These are phyloP conservation scores for Himalopsyche kuldschensis DNA, from an alignment of 2,888 invertebrate species.

Conservation along the genomic window DNA sequence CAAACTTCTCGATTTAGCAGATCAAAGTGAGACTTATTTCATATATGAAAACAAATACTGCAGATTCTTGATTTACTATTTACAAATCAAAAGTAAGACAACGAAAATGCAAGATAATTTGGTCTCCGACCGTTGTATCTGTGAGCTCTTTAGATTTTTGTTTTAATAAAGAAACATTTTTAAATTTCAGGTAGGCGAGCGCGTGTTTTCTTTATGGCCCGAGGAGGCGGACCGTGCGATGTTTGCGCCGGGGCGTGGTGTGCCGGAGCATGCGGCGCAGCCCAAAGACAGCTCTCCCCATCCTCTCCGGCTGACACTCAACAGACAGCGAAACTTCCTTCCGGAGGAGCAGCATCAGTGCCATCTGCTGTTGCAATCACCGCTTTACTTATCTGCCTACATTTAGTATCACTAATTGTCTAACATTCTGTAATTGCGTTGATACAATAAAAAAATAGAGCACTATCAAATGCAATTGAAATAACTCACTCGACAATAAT, in stretches of 20 bases:
- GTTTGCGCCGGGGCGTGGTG: conserved; percentile 65
- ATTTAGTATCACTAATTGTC: background rate
- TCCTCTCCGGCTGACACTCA: background rate
- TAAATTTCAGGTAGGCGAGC: conserved; percentile 72
- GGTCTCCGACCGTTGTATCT: too few relatives aligned
- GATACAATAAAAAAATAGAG: too few relatives aligned
- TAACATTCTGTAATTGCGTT: too few relatives aligned
- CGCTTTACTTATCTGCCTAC: background rate
- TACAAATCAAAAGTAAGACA: too few relatives aligned
- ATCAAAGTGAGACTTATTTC: conserved; percentile 70
- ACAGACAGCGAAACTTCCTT: background rate
- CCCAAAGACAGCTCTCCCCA: conserved; percentile 1
- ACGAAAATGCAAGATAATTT: background rate
- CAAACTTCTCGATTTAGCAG: conserved; percentile 87
- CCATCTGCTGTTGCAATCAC: background rate
- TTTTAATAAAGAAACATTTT: too few relatives aligned
- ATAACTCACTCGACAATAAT: too few relatives aligned
- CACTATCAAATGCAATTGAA: too few relatives aligned
- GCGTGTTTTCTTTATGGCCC: conserved; percentile 71
- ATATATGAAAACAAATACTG: background rate
- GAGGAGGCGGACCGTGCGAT: conserved; percentile 65
- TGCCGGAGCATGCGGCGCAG: conserved; percentile 14
- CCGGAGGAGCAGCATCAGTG: background rate
- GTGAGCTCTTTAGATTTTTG: too few relatives aligned
- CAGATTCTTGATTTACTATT: background rate